Evolutionary conservation across 2,888 invertebrate species (phyloP).

Genomic region (Patella caerulea): DNA sequence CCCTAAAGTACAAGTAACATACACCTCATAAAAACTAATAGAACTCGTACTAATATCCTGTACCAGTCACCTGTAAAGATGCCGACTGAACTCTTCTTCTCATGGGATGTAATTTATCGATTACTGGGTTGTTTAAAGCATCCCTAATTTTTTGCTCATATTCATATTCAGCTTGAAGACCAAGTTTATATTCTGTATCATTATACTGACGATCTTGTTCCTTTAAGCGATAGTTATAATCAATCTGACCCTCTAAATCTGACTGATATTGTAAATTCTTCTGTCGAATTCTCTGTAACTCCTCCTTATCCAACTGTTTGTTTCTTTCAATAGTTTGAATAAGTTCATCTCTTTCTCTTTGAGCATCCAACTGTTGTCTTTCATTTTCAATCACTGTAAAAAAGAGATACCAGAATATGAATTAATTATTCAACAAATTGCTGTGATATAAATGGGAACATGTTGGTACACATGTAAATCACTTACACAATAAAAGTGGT

Average conservation of each 20-base stretch:
- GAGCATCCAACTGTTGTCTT: conserved; percentile 52
- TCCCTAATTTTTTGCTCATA: conserved; percentile 62
- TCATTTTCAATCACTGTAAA: conserved; percentile 61
- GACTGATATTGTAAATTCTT: conserved; percentile 56
- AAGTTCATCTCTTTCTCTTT: conserved; percentile 57
- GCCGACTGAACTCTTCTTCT: conserved; percentile 43
- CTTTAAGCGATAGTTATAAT: conserved; percentile 56
- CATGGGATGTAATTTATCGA: conserved; percentile 67
- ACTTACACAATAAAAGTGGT: too few species aligned
- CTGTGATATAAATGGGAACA: too few species aligned
- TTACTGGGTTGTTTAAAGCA: conserved; percentile 58
- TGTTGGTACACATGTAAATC: too few species aligned
- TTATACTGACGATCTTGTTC: conserved; percentile 57
- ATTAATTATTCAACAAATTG: too few species aligned
- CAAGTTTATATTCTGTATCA: conserved; percentile 51
- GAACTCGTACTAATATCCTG: background rate
- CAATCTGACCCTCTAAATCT: conserved; percentile 67
- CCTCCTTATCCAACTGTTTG: conserved; percentile 58
- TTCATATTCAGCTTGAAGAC: conserved; percentile 66
- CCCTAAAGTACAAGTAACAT: too few species aligned
- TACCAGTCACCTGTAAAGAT: background rate
- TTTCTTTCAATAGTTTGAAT: conserved; percentile 61
- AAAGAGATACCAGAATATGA: background rate
- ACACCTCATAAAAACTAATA: too few species aligned
- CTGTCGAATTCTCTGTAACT: conserved; percentile 45